These are phyloP conservation scores for Cryptotis parvus DNA, from an alignment of 2,113 vertebrate genomes.

Conservation along the genomic window DNA sequence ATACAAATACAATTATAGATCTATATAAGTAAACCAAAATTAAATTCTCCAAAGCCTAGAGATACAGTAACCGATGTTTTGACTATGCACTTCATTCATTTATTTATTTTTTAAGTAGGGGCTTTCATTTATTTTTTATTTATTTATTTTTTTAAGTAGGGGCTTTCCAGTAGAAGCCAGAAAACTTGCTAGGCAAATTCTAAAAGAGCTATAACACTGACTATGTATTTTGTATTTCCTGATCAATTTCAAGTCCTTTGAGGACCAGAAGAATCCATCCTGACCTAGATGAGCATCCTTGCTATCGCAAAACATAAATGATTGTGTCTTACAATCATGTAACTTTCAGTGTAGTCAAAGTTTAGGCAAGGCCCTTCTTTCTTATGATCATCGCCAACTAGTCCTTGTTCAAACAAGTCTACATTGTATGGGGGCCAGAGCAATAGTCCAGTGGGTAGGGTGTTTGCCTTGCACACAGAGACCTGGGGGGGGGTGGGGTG, in stretches of 20 bases:
- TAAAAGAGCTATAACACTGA: background rate
- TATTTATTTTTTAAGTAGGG: too few species aligned
- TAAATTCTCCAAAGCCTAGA: slow-evolving; percentile 6
- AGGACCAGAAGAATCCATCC: background rate
- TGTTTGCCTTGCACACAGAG: too few species aligned
- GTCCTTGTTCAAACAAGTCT: too few species aligned
- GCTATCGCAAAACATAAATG: background rate
- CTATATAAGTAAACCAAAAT: slow-evolving; percentile 25
- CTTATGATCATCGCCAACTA: too few species aligned
- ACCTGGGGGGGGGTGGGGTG: too few species aligned
- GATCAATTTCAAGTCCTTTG: slow-evolving; percentile 17
- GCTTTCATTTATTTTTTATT: too few species aligned
- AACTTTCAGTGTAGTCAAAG: background rate
- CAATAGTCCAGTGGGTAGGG: too few species aligned
- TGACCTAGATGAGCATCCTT: background rate
- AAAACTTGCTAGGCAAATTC: too few species aligned
- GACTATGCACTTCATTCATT: background rate
- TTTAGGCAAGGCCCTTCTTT: too few species aligned
- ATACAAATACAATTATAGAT: slow-evolving; percentile 27
- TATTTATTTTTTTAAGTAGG: too few species aligned
- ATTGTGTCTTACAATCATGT: background rate
- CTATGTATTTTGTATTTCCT: slow-evolving; percentile 16
- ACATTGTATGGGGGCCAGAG: too few species aligned
- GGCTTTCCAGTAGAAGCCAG: too few species aligned
- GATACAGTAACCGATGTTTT: slow-evolving; percentile 19